Base-by-base conservation (phyloP, 2,797 vertebrate genomes). In the Xerus rutilus region DNA sequence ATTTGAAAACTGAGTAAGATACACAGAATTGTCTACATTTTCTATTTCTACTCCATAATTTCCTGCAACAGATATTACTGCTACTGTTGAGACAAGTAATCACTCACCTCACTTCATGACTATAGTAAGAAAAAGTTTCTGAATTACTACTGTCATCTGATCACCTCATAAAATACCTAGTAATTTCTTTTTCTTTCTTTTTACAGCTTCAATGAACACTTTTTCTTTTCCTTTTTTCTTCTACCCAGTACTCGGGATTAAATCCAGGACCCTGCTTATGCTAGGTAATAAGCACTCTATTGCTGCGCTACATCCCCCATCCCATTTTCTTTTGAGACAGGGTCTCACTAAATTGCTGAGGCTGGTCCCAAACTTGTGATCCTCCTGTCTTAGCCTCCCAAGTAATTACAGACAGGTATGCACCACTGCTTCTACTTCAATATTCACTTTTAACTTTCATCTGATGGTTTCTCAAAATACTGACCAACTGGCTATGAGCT, bases 11-110 rank as follows among this genome's bases (percentile, higher is more conserved):
- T 47, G 13, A 95, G 0, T 81, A 78, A 77, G 23, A 69, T 20
- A 86, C 0, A 32, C 10, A 88, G 28, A 20, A 89, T 47, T 62
- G 12, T 73, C 32, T 57, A 8, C 3, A 76, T 32, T 62, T 89
- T 90, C 39, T 74, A 91, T 57, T 91, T 73, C 77, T 23, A 82
- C 81, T 69, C 57, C 59, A 11, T 25, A 70, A 79, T 67, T 94
- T 82, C 47, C 47, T 74, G 78, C 43, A 64, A 86, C 28, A 89
- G 54, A 91, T 86, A 92, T 93, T 72, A 81, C 43, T 69, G 30
- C 43, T 95, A n/a, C 14, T 82, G 18, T 90, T 74, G 74, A 87
- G 47, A 77, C 32, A 81, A 92, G 13, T 39, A 35, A 82, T 5
- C 47, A 5, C 89, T 65, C 23, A 70, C 25, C 25, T 89, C 32